phyloP scores from a whole-genome alignment of 2,113 vertebrate species.

The Ciconia boyciana region DNA sequence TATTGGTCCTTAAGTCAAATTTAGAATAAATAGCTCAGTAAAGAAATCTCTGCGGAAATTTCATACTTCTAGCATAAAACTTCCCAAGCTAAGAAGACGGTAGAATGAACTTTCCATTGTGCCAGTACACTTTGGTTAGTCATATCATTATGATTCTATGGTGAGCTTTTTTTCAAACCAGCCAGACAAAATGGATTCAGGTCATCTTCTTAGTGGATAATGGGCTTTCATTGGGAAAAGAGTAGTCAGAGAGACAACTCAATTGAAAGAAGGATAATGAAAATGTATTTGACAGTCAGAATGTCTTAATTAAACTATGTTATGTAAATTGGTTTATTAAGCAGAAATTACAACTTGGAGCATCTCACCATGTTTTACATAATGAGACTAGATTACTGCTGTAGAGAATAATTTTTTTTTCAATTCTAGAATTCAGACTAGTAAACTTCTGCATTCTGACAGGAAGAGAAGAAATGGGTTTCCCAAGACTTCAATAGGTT shows the following conservation, averaged over 20 bases:
- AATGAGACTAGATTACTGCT: background rate
- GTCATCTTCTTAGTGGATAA: background rate
- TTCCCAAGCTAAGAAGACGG: background rate
- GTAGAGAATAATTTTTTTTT: background rate
- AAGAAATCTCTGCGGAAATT: background rate
- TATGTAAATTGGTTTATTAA: background rate
- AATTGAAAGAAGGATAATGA: background rate
- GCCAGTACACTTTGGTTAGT: background rate
- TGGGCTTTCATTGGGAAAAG: background rate
- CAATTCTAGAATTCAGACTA: background rate
- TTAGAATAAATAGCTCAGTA: background rate
- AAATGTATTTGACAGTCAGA: background rate
- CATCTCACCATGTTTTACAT: background rate
- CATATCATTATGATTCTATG: background rate
- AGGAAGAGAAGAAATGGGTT: background rate
- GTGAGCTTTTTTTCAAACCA: background rate
- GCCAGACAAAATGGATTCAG: background rate
- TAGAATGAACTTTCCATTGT: background rate
- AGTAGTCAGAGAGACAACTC: background rate
- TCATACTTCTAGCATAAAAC: background rate
- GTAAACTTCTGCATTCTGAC: background rate
- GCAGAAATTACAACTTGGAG: background rate
- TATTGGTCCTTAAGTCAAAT: background rate
- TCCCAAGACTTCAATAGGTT: background rate
- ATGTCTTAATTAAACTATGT: background rate